Evolutionary conservation across 2,797 vertebrate species (phyloP).

Genomic region (Tachyglossus aculeatus): DNA sequence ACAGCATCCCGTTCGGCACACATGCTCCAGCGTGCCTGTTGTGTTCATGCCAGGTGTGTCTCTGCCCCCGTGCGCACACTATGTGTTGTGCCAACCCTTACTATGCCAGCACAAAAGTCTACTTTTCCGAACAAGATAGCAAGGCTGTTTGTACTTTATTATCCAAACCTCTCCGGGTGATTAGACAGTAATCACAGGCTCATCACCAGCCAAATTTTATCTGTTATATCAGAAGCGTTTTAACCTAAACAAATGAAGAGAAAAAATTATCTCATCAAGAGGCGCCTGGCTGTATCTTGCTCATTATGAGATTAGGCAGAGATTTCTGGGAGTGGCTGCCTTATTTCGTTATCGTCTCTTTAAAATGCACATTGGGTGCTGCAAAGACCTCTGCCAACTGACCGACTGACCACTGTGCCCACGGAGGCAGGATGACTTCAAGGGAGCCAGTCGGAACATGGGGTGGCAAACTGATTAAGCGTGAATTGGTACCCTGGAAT

Average conservation of each 20-base stretch:
- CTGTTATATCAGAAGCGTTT: neutral
- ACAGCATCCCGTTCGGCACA: accelerated
- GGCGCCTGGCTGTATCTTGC: neutral
- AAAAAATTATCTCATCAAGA: neutral
- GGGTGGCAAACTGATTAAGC: too few species aligned
- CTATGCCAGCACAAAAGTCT: slow-evolving; percentile 1
- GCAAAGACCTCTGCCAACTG: too few species aligned
- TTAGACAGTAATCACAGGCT: slow-evolving; percentile 24
- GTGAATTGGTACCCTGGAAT: too few species aligned
- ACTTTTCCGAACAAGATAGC: slow-evolving; percentile 5
- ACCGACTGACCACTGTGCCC: too few species aligned
- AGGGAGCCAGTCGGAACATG: too few species aligned
- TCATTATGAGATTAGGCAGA: neutral
- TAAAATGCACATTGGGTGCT: too few species aligned
- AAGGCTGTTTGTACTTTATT: slow-evolving; percentile 3
- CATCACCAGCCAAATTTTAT: neutral
- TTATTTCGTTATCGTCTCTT: neutral
- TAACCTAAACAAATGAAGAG: neutral
- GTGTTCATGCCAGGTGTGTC: neutral
- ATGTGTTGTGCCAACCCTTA: neutral
- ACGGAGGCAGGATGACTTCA: too few species aligned
- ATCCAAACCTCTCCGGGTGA: slow-evolving; percentile 3
- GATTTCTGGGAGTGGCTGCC: neutral
- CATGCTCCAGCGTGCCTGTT: neutral
- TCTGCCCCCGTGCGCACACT: neutral